Evolutionary conservation across 2,888 invertebrate species (phyloP), one percentile per base, ranked within the genome.

Genomic region (Koerneria pararmatus): DNA sequence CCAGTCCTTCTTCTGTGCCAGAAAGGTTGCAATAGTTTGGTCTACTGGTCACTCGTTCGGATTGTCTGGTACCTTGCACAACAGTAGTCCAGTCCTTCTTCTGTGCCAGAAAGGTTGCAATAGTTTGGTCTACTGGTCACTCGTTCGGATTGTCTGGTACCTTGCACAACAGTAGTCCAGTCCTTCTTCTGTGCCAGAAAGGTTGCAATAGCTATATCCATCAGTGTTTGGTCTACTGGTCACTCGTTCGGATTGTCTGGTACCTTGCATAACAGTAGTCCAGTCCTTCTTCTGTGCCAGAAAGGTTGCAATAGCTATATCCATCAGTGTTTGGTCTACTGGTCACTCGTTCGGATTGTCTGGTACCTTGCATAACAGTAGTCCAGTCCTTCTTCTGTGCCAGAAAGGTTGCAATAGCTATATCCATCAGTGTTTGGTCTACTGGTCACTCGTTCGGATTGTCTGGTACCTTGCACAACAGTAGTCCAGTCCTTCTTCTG

Each of bases 301-400:
- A 62, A 76, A 64, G 46, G 64, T 64, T n/a, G n/a, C n/a, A n/a
- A n/a, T n/a, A n/a, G n/a, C n/a, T n/a, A n/a, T n/a, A n/a, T n/a
- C n/a, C n/a, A n/a, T n/a, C n/a, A n/a, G n/a, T n/a, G n/a, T n/a
- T n/a, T n/a, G 64, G 64, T 11, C 19, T 64, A 11, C 11, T 64
- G 3, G 35, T 64, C 31, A 41, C 56, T 29, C 54, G 56, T 5
- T 31, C 54, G 19, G 54, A 53, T n/a, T 65, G 61, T 1, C 68
- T 76, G 31, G 51, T 76, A 27, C 71, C 76, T 27, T 66, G 71
- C 32, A 74, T 74, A 5, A 68, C 72, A 46, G 66, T 74, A 34
- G 67, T 72, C 24, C 66, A 58, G 19, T 66, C 66, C 31, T 58
- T 71, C 51, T 75, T 63, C 27, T 74, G 74, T 49, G 56, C 57